Conservation (phyloP, 2,888 invertebrate species). For the Acrobeloides nanus region DNA sequence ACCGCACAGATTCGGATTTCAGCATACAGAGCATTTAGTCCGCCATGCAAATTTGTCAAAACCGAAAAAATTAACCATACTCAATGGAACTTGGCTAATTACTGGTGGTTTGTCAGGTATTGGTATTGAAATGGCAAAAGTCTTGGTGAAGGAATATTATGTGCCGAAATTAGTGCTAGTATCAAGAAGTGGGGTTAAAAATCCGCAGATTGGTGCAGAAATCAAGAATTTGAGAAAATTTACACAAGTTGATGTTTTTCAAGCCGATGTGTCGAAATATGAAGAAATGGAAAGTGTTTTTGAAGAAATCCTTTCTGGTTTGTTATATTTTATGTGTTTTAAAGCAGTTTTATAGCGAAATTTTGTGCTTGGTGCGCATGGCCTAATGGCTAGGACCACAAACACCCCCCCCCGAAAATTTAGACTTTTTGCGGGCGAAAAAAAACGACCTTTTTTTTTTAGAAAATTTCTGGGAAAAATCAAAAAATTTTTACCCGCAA, state of each 20-base stretch:
- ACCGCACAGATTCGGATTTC: constrained; percentile 8
- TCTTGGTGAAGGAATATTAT: constrained; percentile 7
- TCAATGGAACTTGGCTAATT: constrained; percentile 29
- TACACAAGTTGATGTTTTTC: constrained; percentile 2
- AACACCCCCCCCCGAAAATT: too few species aligned
- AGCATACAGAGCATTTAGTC: constrained; percentile 4
- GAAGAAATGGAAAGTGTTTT: constrained; percentile 1
- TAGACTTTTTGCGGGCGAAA: too few species aligned
- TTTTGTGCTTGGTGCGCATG: too few species aligned
- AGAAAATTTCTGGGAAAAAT: too few species aligned
- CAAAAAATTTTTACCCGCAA: too few species aligned
- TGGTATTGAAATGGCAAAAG: constrained; percentile 36
- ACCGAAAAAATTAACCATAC: too few species aligned
- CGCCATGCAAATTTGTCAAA: too few species aligned
- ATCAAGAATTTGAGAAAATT: constrained; percentile 4
- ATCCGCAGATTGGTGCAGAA: background rate
- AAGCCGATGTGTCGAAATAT: constrained; percentile 1
- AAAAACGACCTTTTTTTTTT: too few species aligned
- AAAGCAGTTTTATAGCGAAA: too few species aligned
- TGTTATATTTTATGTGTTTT: too few species aligned
- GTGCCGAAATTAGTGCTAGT: constrained; percentile 2
- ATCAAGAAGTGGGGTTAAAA: constrained; percentile 1
- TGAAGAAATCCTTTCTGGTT: background rate
- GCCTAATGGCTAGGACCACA: too few species aligned
- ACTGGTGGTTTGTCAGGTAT: constrained; percentile 48